phyloP scores from a whole-genome alignment of 2,888 invertebrate species.

The Amblyteles armatorius region DNA sequence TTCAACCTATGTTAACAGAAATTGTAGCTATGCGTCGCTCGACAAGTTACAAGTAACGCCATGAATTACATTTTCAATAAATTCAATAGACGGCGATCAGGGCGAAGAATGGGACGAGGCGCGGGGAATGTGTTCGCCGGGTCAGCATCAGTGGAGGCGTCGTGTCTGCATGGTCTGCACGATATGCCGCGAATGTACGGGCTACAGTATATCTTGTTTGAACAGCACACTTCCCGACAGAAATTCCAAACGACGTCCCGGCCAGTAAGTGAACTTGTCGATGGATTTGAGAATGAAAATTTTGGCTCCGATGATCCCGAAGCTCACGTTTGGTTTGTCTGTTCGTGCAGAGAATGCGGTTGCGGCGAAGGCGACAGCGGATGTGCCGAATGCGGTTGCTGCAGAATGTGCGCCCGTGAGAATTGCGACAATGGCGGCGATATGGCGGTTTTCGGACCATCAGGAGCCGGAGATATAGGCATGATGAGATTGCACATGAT shows the following conservation, averaged over 20 bases:
- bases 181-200: slow-evolving; percentile 96
- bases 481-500: slow-evolving; percentile 87
- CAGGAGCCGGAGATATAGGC: slow-evolving; percentile 85
- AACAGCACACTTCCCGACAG: slow-evolving; percentile 92
- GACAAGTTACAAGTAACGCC: no score
- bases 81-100: slow-evolving; percentile 80
- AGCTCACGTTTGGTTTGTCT: background rate
- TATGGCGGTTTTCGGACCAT: slow-evolving; percentile 82
- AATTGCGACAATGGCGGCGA: slow-evolving; percentile 85
- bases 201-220: slow-evolving; percentile 94
- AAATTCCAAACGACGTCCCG: slow-evolving; percentile 86
- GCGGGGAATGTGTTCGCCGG: slow-evolving; percentile 88
- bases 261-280: slow-evolving; percentile 89
- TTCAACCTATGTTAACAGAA: background rate
- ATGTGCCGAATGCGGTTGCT: slow-evolving; percentile 96
- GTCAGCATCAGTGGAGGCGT: slow-evolving; percentile 92
- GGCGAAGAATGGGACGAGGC: slow-evolving; percentile 87
- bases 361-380: slow-evolving; percentile 98
- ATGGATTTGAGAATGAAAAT: background rate
- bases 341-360: slow-evolving; percentile 91
- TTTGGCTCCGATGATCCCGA: background rate
- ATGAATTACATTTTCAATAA: slow-evolving; percentile 1
- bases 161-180: slow-evolving; percentile 96
- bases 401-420: slow-evolving; percentile 93
- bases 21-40: background rate